phyloP scores from a whole-genome alignment of 2,888 invertebrate genomes.

The Netelia inedita region DNA sequence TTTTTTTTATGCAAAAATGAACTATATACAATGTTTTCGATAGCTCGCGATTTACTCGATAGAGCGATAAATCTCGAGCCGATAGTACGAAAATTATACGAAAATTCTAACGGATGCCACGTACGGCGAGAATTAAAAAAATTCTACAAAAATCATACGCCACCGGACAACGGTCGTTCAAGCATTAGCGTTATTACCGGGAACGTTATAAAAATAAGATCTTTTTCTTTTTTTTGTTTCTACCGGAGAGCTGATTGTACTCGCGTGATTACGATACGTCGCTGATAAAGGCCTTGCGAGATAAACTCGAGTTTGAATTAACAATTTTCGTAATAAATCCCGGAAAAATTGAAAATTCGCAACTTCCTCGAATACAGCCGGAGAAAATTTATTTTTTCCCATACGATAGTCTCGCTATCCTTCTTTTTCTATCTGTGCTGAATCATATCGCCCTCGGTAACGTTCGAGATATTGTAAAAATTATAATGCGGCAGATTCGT shows the following conservation, averaged over 20 bases:
- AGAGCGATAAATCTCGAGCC: background rate
- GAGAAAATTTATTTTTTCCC: background rate
- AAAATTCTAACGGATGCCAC: no score
- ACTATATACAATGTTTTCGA: conserved; percentile 48
- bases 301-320: background rate
- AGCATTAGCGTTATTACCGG: background rate
- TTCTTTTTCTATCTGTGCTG: conserved; percentile 77
- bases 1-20: conserved; percentile 14
- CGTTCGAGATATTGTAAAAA: conserved; percentile 82
- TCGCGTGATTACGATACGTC: conserved; percentile 42
- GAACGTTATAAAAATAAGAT: conserved; percentile 65
- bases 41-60: background rate
- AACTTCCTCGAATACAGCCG: background rate
- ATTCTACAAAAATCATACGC: background rate
- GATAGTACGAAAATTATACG: background rate
- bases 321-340: background rate
- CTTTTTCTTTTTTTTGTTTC: conserved; percentile 23
- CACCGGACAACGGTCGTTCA: background rate
- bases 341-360: background rate
- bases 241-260: conserved; percentile 33
- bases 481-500: conserved; percentile 81
- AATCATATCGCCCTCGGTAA: conserved; percentile 79
- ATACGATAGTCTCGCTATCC: background rate
- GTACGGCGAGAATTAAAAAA: background rate
- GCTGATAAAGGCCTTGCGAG: conserved; percentile 19